These are phyloP conservation scores for Malacoctenus gilli DNA, from an alignment of 2,797 vertebrate species.

Conservation along the genomic window DNA sequence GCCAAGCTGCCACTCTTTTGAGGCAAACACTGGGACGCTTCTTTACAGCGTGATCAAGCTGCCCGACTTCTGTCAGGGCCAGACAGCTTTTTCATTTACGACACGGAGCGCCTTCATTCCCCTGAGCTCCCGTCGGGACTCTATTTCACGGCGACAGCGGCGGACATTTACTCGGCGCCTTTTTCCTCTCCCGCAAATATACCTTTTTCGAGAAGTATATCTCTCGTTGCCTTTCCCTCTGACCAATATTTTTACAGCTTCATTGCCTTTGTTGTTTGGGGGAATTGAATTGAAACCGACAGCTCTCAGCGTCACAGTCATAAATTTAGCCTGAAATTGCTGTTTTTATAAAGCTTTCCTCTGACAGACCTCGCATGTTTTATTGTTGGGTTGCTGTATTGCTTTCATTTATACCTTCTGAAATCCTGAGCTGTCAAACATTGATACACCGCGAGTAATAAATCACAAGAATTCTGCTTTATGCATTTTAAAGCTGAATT, in stretches of 20 bases:
- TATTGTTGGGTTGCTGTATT: neutral
- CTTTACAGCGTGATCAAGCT: slow-evolving; percentile 33
- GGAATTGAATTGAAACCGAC: slow-evolving; percentile 50
- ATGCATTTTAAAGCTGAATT: too few species aligned
- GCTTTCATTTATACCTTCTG: neutral
- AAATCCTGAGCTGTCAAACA: neutral
- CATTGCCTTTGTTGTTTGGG: slow-evolving; percentile 36
- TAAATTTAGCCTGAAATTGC: slow-evolving; percentile 26
- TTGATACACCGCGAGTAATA: too few species aligned
- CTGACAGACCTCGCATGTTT: slow-evolving; percentile 5
- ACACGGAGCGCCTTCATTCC: slow-evolving; percentile 33
- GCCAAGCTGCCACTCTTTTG: slow-evolving; percentile 15
- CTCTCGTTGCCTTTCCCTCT: slow-evolving; percentile 28
- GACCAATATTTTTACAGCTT: slow-evolving; percentile 48
- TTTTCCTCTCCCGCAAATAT: slow-evolving; percentile 54
- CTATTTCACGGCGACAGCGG: slow-evolving; percentile 47
- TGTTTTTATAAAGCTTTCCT: slow-evolving; percentile 27
- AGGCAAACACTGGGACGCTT: slow-evolving; percentile 31
- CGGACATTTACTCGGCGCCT: slow-evolving; percentile 57
- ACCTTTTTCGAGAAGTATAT: slow-evolving; percentile 45
- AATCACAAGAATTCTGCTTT: too few species aligned
- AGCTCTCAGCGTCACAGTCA: slow-evolving; percentile 42
- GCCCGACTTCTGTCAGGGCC: slow-evolving; percentile 40
- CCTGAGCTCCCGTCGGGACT: slow-evolving; percentile 30
- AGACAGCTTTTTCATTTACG: slow-evolving; percentile 44